These are phyloP conservation scores for Adela reaumurella DNA, from an alignment of 2,888 invertebrate species.

Conservation along the genomic window DNA sequence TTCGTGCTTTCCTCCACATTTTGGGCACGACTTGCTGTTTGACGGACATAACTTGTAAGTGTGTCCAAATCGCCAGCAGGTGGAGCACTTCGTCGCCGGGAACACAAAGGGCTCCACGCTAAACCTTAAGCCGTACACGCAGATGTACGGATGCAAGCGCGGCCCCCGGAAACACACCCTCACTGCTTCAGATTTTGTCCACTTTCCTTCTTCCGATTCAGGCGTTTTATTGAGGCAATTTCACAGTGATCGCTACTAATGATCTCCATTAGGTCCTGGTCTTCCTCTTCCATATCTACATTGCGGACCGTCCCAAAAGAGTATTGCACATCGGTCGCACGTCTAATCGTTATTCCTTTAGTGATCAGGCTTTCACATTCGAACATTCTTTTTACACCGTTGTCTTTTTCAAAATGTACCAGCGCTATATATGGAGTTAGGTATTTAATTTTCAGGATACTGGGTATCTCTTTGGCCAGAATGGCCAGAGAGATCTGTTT, in stretches of 20 bases:
- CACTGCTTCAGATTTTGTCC: background rate
- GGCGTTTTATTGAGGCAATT: background rate
- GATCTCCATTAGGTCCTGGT: background rate
- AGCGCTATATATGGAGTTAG: background rate
- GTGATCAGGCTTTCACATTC: background rate
- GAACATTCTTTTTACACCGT: background rate
- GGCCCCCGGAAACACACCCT: background rate
- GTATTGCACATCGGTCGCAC: background rate
- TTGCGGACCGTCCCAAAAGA: background rate
- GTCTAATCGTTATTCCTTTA: background rate
- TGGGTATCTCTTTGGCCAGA: background rate
- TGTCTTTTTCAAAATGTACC: background rate
- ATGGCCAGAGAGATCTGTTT: background rate
- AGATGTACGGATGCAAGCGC: background rate
- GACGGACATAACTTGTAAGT: conserved; percentile 6
- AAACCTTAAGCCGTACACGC: background rate
- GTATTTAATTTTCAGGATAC: background rate
- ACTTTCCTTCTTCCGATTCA: background rate
- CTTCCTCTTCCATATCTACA: background rate
- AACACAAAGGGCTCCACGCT: background rate
- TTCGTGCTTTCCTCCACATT: conserved; percentile 6
- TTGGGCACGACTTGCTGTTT: conserved; percentile 8
- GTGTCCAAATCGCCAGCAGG: conserved; percentile 8
- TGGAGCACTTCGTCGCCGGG: conserved; percentile 8
- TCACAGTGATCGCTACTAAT: background rate